phyloP scores from a whole-genome alignment of 2,888 invertebrate species.

The Euphydryas editha region DNA sequence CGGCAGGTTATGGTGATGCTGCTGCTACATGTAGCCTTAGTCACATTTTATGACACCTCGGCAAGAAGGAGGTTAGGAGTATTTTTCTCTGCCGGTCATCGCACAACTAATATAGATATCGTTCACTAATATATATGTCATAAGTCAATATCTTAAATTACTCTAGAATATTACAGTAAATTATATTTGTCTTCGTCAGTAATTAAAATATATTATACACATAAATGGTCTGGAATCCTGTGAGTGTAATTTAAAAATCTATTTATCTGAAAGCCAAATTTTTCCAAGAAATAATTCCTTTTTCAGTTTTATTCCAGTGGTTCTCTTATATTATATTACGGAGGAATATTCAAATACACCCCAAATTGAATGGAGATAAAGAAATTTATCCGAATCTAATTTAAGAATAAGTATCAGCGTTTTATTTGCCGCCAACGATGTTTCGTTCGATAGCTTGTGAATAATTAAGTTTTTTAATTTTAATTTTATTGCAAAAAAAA shows the following conservation, averaged over 20 bases:
- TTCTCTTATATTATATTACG: not conserved
- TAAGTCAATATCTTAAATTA: too few species aligned
- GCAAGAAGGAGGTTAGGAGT: too few species aligned
- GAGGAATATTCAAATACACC: not conserved
- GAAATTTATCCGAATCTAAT: constrained; percentile 3
- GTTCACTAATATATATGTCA: too few species aligned
- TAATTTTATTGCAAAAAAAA: too few species aligned
- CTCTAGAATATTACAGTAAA: too few species aligned
- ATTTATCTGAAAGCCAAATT: constrained; percentile 1
- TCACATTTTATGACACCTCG: too few species aligned
- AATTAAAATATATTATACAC: not conserved
- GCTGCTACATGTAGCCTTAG: too few species aligned
- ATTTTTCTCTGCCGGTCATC: too few species aligned
- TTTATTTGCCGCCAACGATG: constrained; percentile 2
- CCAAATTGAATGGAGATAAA: constrained; percentile 3
- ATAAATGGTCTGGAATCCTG: not conserved
- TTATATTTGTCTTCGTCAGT: not conserved
- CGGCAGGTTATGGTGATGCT: too few species aligned
- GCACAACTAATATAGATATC: too few species aligned
- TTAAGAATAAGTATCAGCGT: not conserved
- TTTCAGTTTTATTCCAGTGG: not conserved
- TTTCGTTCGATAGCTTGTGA: not conserved
- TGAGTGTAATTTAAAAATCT: not conserved
- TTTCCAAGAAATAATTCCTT: not conserved
- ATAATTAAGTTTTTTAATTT: too few species aligned